A percentile compares a stretch with the other conserved stretches of the same genome.
Evolutionary conservation across 2,113 vertebrate species (phyloP).

Genomic region (Trematomus loennbergii): DNA sequence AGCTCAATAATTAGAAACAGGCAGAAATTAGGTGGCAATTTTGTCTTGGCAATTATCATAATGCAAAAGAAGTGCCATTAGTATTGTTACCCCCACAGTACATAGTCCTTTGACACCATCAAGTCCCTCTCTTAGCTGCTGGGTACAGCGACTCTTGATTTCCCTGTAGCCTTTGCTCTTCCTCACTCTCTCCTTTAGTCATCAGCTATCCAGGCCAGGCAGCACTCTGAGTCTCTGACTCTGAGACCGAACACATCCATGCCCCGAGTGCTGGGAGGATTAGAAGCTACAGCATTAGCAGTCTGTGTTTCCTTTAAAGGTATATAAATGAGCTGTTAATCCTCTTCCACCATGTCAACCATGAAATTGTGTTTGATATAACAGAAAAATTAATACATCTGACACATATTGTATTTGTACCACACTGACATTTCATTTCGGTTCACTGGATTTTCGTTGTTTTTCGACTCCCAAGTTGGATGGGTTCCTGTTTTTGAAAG

Average conservation of each 20-base stretch:
- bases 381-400: constrained; percentile 67
- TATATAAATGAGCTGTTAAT: constrained; percentile 81
- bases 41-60: constrained; percentile 87
- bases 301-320: constrained; percentile 79
- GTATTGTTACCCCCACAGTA: constrained; percentile 80
- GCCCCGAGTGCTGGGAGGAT: constrained; percentile 69
- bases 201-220: constrained; percentile 67
- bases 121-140: constrained; percentile 77
- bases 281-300: constrained; percentile 71
- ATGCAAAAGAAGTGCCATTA: constrained; percentile 85
- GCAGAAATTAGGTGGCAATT: constrained; percentile 85
- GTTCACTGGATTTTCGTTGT: constrained; percentile 42
- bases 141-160: constrained; percentile 80
- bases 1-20: constrained; percentile 86
- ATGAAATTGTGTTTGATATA: constrained; percentile 81
- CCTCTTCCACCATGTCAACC: constrained; percentile 77
- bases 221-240: constrained; percentile 66
- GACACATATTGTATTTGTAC: constrained; percentile 64
- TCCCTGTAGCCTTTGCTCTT: constrained; percentile 78
- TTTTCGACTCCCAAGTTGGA: neutral
- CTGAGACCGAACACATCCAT: constrained; percentile 66
- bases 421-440: constrained; percentile 43
- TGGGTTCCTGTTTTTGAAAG: constrained; percentile 3
- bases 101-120: constrained; percentile 80
- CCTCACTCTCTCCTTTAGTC: constrained; percentile 76